Evolutionary conservation across 2,113 vertebrate genomes (phyloP).

Genomic region (Esox niger): DNA sequence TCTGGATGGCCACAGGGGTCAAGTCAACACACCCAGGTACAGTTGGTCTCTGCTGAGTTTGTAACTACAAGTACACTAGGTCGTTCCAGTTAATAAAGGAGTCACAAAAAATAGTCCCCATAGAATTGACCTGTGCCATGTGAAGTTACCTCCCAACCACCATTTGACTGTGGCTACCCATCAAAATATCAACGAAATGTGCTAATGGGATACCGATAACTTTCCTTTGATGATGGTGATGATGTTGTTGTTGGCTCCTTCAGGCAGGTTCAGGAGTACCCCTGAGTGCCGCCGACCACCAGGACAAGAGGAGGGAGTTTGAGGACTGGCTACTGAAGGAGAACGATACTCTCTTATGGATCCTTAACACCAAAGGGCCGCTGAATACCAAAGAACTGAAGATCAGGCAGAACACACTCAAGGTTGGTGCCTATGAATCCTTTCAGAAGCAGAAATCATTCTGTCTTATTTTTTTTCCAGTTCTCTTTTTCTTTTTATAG

Average conservation of each 20-base stretch:
- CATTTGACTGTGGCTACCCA: not conserved
- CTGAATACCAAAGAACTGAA: constrained; percentile 56
- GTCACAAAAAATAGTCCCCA: no score
- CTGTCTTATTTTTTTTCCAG: no score
- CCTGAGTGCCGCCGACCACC: constrained; percentile 1
- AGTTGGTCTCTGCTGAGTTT: no score
- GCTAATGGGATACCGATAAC: not conserved
- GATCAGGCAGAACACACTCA: constrained; percentile 63
- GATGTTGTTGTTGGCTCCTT: constrained; percentile 13
- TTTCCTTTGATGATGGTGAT: not conserved
- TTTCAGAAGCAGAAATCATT: not conserved
- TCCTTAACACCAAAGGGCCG: constrained; percentile 47
- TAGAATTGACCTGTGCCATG: no score
- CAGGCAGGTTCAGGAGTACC: constrained; percentile 37
- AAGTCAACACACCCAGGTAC: constrained; percentile 31
- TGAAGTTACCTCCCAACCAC: no score
- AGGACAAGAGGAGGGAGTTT: constrained; percentile 67
- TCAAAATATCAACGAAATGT: not conserved
- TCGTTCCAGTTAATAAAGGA: not conserved
- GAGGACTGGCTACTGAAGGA: constrained; percentile 80
- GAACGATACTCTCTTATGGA: constrained; percentile 69
- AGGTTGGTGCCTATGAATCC: constrained; percentile 66
- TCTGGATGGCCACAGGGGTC: constrained; percentile 3
- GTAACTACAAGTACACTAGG: no score
- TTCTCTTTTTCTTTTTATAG: no score